Conservation (phyloP, 2,888 invertebrate genomes). For the Andrena camellia region DNA sequence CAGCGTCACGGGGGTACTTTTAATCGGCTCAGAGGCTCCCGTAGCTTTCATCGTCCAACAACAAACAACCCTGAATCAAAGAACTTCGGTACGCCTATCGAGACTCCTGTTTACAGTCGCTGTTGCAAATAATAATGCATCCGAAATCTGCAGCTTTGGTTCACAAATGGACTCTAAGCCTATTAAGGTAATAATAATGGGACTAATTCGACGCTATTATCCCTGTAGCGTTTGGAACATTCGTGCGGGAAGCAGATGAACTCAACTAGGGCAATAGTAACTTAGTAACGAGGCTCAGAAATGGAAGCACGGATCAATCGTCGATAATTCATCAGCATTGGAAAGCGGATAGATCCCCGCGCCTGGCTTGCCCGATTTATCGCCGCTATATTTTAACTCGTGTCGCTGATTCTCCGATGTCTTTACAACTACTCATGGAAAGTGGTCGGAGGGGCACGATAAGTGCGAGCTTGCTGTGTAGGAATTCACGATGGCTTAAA, state of each 20-base stretch:
- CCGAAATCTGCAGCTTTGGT: not conserved
- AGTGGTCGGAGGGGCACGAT: conserved; percentile 45
- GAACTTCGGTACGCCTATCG: not conserved
- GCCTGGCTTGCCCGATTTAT: conserved; percentile 45
- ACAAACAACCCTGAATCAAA: not conserved
- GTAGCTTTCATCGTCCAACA: not conserved
- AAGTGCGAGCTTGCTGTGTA: conserved; percentile 54
- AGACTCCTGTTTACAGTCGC: not conserved
- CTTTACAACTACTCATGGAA: conserved; percentile 25
- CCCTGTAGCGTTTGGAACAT: too few relatives aligned
- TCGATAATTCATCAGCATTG: conserved; percentile 65
- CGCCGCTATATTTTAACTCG: conserved; percentile 70
- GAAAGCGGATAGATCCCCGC: conserved; percentile 35
- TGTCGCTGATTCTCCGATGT: conserved; percentile 69
- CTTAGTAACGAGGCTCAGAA: too few relatives aligned
- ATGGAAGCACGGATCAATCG: conserved; percentile 34
- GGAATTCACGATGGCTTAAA: conserved; percentile 78
- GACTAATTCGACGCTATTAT: too few relatives aligned
- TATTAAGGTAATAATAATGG: not conserved
- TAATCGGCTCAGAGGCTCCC: not conserved
- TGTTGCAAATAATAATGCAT: not conserved
- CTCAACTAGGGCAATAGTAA: too few relatives aligned
- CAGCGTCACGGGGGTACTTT: not conserved
- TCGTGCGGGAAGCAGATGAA: too few relatives aligned
- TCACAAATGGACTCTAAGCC: not conserved